Conservation (phyloP, 2,888 invertebrate species). For the Anticlea derivata region DNA sequence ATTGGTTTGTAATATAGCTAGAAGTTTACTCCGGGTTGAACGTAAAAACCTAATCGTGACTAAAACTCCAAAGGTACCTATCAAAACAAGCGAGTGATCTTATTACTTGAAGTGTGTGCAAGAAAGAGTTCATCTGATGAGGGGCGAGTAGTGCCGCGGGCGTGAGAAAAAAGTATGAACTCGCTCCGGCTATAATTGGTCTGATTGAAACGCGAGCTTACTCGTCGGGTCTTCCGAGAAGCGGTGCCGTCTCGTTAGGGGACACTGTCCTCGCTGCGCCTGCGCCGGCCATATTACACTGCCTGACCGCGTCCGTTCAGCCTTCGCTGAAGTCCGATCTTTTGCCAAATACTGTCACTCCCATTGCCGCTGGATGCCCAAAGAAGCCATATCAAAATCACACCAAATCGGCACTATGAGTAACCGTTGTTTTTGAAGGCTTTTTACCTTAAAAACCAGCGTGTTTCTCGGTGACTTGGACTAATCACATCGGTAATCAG, state of each 20-base stretch:
- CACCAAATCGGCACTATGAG: background rate
- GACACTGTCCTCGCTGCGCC: slow-evolving; percentile 62
- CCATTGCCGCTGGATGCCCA: no score
- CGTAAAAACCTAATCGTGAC: slow-evolving; percentile 16
- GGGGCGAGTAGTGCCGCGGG: slow-evolving; percentile 28
- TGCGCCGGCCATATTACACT: slow-evolving; percentile 22
- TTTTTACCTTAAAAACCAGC: background rate
- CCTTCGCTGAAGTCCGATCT: slow-evolving; percentile 4
- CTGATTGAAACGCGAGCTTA: slow-evolving; percentile 79
- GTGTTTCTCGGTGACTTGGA: background rate
- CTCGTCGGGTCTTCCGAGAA: slow-evolving; percentile 72
- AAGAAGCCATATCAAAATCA: background rate
- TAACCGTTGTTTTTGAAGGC: background rate
- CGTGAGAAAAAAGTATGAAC: slow-evolving; percentile 46
- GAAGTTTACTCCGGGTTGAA: no score
- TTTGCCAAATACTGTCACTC: background rate
- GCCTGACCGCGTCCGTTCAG: slow-evolving; percentile 5
- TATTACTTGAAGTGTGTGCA: slow-evolving; percentile 45
- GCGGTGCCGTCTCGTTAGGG: slow-evolving; percentile 63
- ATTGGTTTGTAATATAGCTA: no score
- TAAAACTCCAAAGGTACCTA: slow-evolving; percentile 2
- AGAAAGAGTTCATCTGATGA: slow-evolving; percentile 23
- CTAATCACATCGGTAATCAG: background rate
- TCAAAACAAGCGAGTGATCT: slow-evolving; percentile 39
- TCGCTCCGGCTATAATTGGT: slow-evolving; percentile 75